Evolutionary conservation across 2,888 invertebrate genomes (phyloP).

Genomic region (Nymphalis polychloros): DNA sequence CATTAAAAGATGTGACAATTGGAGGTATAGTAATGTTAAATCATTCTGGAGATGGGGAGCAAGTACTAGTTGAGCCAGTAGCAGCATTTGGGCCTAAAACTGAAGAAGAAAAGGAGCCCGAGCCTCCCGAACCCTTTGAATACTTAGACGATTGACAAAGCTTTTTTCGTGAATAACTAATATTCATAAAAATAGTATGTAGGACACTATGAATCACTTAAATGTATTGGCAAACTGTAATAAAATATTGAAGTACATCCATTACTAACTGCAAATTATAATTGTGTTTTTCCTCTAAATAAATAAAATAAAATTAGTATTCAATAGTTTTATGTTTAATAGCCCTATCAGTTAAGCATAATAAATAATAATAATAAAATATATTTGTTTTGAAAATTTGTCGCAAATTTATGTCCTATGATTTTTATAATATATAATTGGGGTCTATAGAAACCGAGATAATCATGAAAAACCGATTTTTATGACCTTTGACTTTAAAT

Average conservation of each 20-base stretch:
- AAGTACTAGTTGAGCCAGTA: conserved; percentile 95
- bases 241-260: conserved; percentile 61
- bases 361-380: too few species aligned
- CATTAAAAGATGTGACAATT: conserved; percentile 95
- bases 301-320: conserved; percentile 38
- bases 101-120: conserved; percentile 98
- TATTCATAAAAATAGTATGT: conserved; percentile 46
- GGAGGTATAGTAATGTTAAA: conserved; percentile 98
- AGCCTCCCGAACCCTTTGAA: conserved; percentile 98
- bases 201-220: conserved; percentile 52
- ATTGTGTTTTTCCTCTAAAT: conserved; percentile 53
- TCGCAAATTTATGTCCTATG: too few species aligned
- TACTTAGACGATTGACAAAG: conserved; percentile 90
- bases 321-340: background rate
- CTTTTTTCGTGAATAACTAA: conserved; percentile 49
- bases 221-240: conserved; percentile 63
- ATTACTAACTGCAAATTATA: conserved; percentile 58
- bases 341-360: too few species aligned
- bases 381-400: too few species aligned
- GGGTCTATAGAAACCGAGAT: too few species aligned
- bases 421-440: too few species aligned
- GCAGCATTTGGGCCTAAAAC: conserved; percentile 94
- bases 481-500: too few species aligned
- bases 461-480: too few species aligned
- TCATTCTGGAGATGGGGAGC: conserved; percentile 90